phyloP scores from a whole-genome alignment of 2,888 invertebrate genomes.

The Diadegma fenestrale region DNA sequence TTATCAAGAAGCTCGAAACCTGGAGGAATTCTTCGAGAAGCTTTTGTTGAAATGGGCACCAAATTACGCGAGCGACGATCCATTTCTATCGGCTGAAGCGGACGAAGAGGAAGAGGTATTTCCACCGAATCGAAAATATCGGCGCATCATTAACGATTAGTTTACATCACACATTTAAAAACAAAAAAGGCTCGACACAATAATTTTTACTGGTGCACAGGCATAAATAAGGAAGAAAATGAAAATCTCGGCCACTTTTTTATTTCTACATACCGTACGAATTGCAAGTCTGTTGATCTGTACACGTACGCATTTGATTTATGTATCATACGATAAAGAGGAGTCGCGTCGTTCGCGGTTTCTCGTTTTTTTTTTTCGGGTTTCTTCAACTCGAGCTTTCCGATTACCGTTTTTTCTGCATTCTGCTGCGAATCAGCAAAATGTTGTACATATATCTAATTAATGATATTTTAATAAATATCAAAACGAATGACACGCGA shows the following conservation, averaged over 20 bases:
- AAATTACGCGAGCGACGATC: slow-evolving; percentile 88
- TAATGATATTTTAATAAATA: neutral
- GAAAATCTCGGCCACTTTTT: slow-evolving; percentile 1
- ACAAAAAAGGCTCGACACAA: neutral
- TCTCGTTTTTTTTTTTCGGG: slow-evolving; percentile 13
- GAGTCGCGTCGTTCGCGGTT: slow-evolving; percentile 2
- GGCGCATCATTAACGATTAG: slow-evolving; percentile 85
- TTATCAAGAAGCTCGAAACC: slow-evolving; percentile 91
- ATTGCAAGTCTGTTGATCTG: slow-evolving; percentile 39
- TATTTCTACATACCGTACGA: neutral
- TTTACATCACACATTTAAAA: neutral
- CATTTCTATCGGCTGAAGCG: slow-evolving; percentile 83
- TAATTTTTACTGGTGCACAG: slow-evolving; percentile 17
- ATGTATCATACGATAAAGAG: slow-evolving; percentile 32
- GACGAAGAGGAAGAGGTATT: slow-evolving; percentile 85
- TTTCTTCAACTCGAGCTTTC: neutral
- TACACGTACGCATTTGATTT: slow-evolving; percentile 41
- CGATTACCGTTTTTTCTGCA: slow-evolving; percentile 37
- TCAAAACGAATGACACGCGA: neutral
- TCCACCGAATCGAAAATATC: slow-evolving; percentile 86
- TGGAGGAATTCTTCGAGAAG: slow-evolving; percentile 95
- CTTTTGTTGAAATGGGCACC: slow-evolving; percentile 93
- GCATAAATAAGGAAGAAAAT: neutral
- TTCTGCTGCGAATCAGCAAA: slow-evolving; percentile 53
- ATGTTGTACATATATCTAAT: slow-evolving; percentile 56